Evolutionary conservation across 2,888 invertebrate genomes (phyloP).

Genomic region (Sinotaia quadrata): DNA sequence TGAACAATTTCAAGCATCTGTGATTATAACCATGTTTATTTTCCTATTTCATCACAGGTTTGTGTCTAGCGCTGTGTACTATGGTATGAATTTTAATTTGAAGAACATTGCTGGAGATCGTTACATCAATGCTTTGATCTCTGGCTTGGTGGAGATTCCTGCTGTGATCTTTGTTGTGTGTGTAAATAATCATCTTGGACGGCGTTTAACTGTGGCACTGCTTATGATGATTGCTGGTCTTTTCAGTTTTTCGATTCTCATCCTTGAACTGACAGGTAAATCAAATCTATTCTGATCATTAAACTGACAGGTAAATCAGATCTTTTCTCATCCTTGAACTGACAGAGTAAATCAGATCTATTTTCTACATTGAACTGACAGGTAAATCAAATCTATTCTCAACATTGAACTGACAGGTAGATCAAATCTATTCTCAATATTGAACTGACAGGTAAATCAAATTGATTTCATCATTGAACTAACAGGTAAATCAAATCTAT

Average conservation of each 20-base stretch:
- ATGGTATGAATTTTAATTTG: conserved; percentile 65
- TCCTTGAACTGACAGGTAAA: conserved; percentile 60
- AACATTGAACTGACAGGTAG: no score
- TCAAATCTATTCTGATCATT: no score
- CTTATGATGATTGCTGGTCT: conserved; percentile 61
- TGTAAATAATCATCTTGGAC: conserved; percentile 64
- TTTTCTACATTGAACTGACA: conserved; percentile 58
- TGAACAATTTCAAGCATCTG: no score
- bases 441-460: no score
- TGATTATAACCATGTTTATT: no score
- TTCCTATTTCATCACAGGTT: no score
- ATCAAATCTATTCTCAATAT: no score
- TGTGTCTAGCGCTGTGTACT: conserved; percentile 67
- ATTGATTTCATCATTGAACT: conserved; percentile 60
- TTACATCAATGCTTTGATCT: conserved; percentile 66
- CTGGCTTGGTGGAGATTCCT: conserved; percentile 68
- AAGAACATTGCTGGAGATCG: conserved; percentile 63
- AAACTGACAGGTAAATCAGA: no score
- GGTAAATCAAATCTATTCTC: conserved; percentile 55
- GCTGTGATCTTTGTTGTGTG: conserved; percentile 63
- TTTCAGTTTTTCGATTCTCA: conserved; percentile 61
- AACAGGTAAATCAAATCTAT: conserved; percentile 51
- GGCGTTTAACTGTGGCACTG: conserved; percentile 57
- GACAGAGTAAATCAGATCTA: no score
- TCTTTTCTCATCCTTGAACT: no score